phyloP scores from a whole-genome alignment of 1,140 invertebrate species.

The Calosoma granatense region DNA sequence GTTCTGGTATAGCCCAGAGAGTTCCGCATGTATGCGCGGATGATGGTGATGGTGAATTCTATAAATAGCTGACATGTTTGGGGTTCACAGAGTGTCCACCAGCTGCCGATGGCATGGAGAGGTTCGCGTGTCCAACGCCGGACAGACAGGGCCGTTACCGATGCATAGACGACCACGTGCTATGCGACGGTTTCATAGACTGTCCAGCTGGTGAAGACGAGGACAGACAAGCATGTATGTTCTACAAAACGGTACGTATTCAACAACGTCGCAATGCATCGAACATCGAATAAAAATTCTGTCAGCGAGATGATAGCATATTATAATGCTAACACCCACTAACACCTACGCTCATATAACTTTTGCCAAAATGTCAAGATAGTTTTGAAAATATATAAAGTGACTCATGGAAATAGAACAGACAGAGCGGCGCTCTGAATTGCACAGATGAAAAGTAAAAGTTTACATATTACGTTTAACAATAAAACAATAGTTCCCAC shows the following conservation, averaged over 20 bases:
- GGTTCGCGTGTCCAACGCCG: conserved; percentile 86
- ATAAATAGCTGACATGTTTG: too few species aligned
- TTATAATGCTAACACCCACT: neutral
- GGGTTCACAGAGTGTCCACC: conserved; percentile 73
- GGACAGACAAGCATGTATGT: conserved; percentile 89
- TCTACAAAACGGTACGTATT: conserved; percentile 86
- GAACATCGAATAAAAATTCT: neutral
- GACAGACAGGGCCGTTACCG: conserved; percentile 83
- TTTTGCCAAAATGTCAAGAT: too few species aligned
- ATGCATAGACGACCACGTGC: conserved; percentile 91
- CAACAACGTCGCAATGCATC: too few species aligned
- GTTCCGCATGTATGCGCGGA: too few species aligned
- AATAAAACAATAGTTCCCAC: too few species aligned
- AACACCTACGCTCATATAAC: neutral
- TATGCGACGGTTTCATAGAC: conserved; percentile 91
- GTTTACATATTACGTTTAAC: too few species aligned
- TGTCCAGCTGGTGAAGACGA: conserved; percentile 89
- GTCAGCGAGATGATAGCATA: neutral
- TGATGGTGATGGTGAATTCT: too few species aligned
- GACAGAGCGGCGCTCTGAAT: too few species aligned
- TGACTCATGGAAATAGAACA: too few species aligned
- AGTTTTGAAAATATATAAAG: too few species aligned
- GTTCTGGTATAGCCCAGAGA: too few species aligned
- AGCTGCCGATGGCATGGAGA: conserved; percentile 85
- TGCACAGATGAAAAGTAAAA: too few species aligned